phyloP scores from a whole-genome alignment of 2,888 invertebrate genomes.

The Schizaphis graminum region DNA sequence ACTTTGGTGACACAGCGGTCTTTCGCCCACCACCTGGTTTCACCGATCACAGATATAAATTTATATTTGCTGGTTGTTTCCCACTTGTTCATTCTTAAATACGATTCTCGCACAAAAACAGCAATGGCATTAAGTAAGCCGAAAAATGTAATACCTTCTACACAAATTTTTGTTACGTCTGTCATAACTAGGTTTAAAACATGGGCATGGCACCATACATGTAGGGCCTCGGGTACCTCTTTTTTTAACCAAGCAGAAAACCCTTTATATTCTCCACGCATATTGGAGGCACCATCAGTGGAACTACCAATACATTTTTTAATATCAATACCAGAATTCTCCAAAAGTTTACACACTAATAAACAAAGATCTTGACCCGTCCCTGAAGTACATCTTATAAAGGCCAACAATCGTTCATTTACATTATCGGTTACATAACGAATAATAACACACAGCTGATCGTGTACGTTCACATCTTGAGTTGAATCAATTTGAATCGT shows the following conservation, averaged over 20 bases:
- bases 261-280: too few relatives aligned
- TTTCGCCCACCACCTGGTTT: conserved; percentile 13
- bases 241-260: too few relatives aligned
- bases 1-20: not conserved
- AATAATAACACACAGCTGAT: not conserved
- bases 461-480: too few relatives aligned
- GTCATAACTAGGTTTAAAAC: not conserved
- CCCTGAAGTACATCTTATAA: not conserved
- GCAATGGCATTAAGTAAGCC: not conserved
- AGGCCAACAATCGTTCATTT: not conserved
- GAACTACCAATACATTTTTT: conserved; percentile 4
- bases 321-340: not conserved
- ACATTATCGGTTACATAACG: not conserved
- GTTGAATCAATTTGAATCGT: not conserved
- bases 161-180: not conserved
- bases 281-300: not conserved
- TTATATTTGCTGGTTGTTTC: not conserved
- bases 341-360: not conserved
- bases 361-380: not conserved
- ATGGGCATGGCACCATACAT: not conserved
- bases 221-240: not conserved
- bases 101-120: not conserved
- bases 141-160: not conserved
- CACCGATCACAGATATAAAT: not conserved
- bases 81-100: not conserved